phyloP scores from a whole-genome alignment of 2,797 vertebrate genomes.

The Mormyrus hasselquistii region DNA sequence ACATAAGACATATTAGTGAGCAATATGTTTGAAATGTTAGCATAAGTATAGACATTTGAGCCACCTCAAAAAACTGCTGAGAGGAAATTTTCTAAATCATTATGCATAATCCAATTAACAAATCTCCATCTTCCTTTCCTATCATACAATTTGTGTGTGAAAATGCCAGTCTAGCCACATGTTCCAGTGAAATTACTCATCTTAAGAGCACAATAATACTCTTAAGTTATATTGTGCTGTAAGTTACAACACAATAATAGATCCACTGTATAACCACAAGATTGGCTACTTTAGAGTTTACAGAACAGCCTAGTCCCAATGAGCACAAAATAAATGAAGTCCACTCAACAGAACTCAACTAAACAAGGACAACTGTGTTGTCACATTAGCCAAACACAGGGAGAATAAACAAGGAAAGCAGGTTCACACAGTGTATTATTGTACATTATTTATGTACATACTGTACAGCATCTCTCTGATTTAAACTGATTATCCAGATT shows the following conservation, averaged over 20 bases:
- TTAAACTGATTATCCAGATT: not conserved
- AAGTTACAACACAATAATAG: not conserved
- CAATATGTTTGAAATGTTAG: not conserved
- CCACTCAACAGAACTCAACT: not conserved
- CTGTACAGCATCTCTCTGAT: not conserved
- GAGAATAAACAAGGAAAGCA: not conserved
- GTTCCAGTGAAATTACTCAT: not conserved
- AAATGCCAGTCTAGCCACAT: no score
- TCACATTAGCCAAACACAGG: not conserved
- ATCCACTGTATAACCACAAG: not conserved
- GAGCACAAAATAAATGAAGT: not conserved
- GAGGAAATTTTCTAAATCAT: not conserved
- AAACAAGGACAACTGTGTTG: not conserved
- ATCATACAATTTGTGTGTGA: not conserved
- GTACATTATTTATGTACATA: not conserved
- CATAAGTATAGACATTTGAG: not conserved
- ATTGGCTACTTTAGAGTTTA: not conserved
- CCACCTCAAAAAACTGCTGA: not conserved
- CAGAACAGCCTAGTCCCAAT: not conserved
- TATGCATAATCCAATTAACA: not conserved
- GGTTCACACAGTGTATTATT: not conserved
- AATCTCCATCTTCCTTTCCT: not conserved
- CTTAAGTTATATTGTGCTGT: no score
- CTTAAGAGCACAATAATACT: not conserved
- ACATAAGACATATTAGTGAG: not conserved